Percentiles rank a stretch among this genome's conserved stretches.
phyloP scores from a whole-genome alignment of 2,888 invertebrate genomes.

The Xanthorhoe designata region DNA sequence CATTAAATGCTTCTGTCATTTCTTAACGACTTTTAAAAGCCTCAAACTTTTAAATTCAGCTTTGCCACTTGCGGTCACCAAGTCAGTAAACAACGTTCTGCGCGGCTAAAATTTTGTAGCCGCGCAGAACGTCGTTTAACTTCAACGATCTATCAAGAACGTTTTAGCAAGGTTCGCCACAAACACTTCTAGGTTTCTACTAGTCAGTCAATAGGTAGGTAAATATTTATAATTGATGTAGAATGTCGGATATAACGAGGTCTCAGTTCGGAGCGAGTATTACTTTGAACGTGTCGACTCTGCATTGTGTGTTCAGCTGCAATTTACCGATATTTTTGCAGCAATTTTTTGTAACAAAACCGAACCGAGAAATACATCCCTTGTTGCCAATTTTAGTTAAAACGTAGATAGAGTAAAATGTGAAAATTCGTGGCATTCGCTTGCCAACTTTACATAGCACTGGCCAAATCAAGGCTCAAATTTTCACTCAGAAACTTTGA shows the following conservation, averaged over 20 bases:
- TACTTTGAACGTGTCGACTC: neutral
- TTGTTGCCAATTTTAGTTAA: slow-evolving; percentile 1
- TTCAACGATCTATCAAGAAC: too few species aligned
- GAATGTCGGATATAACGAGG: neutral
- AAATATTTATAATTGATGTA: neutral
- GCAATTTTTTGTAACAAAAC: neutral
- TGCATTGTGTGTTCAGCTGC: neutral
- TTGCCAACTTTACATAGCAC: slow-evolving; percentile 16
- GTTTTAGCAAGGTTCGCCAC: too few species aligned
- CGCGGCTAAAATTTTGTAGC: too few species aligned
- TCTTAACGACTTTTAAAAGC: too few species aligned
- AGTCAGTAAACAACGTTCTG: too few species aligned
- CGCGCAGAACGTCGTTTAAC: too few species aligned
- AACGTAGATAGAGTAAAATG: neutral
- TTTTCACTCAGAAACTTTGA: slow-evolving; percentile 26
- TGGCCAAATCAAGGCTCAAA: slow-evolving; percentile 16
- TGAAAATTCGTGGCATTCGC: slow-evolving; percentile 1
- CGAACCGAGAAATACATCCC: neutral
- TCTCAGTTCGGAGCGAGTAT: neutral
- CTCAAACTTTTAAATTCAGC: too few species aligned
- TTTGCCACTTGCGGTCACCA: too few species aligned
- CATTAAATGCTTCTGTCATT: too few species aligned
- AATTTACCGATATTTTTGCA: neutral
- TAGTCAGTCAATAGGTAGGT: too few species aligned
- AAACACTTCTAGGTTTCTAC: too few species aligned